Conservation (phyloP, 2,113 vertebrate species). For the Arenaria interpres region DNA sequence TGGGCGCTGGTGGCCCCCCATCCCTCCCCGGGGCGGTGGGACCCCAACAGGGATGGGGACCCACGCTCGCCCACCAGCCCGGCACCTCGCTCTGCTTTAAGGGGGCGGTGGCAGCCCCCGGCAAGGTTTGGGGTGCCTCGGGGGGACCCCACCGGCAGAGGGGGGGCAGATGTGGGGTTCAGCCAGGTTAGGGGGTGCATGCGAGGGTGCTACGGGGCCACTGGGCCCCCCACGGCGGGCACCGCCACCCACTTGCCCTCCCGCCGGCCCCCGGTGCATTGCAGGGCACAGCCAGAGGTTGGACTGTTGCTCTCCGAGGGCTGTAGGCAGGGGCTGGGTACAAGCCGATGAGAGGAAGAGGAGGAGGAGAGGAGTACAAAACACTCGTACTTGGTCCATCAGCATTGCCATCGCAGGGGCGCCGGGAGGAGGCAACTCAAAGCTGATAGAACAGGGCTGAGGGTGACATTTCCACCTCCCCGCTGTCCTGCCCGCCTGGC, state of each 20-base stretch:
- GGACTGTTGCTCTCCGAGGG: conserved; percentile 83
- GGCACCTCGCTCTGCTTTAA: background rate
- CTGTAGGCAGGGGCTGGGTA: conserved; percentile 81
- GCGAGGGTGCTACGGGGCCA: background rate
- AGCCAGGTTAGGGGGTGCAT: background rate
- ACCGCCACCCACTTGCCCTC: background rate
- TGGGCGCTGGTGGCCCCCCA: conserved; percentile 35
- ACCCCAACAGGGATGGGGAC: background rate
- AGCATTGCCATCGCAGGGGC: conserved; percentile 75
- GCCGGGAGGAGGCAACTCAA: conserved; percentile 78
- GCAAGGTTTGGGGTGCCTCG: background rate
- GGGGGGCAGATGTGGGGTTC: background rate
- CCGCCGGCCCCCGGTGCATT: conserved; percentile 84
- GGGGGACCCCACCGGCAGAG: background rate
- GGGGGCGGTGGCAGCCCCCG: background rate
- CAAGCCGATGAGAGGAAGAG: conserved; percentile 90
- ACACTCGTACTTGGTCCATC: conserved; percentile 69
- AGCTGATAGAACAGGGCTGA: conserved; percentile 75
- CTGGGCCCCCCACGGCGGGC: background rate
- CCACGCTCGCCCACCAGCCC: background rate
- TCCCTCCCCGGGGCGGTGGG: background rate
- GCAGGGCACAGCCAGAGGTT: conserved; percentile 88
- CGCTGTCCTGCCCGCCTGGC: background rate
- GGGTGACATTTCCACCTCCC: background rate
- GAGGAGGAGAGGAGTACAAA: conserved; percentile 62